phyloP scores from a whole-genome alignment of 37 sponge, comb jelly and placozoan species.

The Theonella swinhoei region DNA sequence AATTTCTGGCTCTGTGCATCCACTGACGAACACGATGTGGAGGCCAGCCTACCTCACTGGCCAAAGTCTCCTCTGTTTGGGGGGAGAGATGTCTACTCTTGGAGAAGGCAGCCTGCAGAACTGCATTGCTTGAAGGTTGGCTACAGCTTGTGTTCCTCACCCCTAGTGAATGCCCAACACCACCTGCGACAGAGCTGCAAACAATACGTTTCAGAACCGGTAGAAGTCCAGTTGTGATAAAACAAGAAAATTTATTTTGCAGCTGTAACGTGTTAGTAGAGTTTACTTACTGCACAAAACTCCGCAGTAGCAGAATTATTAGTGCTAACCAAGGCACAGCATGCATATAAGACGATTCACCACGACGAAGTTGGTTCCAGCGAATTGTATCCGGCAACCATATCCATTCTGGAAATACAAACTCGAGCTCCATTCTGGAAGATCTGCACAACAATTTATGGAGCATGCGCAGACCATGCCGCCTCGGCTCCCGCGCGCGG shows the following conservation, averaged over 20 bases:
- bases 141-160: not conserved
- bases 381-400: conserved; percentile 18
- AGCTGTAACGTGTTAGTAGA: not conserved
- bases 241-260: not conserved
- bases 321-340: conserved; percentile 36
- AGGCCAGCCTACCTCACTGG: conserved; percentile 36
- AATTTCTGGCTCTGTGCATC: conserved; percentile 41
- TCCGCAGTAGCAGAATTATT: not conserved
- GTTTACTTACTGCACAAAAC: not conserved
- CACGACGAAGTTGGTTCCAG: conserved; percentile 12
- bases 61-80: not conserved
- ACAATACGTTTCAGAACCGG: not conserved
- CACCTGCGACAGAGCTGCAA: not conserved
- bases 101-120: not conserved
- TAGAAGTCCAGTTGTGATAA: too few relatives aligned
- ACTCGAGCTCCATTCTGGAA: not conserved
- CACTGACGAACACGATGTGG: conserved; percentile 27
- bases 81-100: not conserved
- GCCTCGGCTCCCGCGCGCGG: not conserved
- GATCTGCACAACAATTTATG: not conserved
- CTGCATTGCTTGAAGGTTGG: not conserved
- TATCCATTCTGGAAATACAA: not conserved
- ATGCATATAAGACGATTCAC: conserved; percentile 7
- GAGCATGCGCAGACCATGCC: not conserved
- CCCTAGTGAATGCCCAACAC: not conserved